Percentiles rank a stretch among this genome's conserved stretches.
These are phyloP conservation scores for Neuroscelio doddi DNA, from an alignment of 2,888 invertebrate species.

Conservation along the genomic window DNA sequence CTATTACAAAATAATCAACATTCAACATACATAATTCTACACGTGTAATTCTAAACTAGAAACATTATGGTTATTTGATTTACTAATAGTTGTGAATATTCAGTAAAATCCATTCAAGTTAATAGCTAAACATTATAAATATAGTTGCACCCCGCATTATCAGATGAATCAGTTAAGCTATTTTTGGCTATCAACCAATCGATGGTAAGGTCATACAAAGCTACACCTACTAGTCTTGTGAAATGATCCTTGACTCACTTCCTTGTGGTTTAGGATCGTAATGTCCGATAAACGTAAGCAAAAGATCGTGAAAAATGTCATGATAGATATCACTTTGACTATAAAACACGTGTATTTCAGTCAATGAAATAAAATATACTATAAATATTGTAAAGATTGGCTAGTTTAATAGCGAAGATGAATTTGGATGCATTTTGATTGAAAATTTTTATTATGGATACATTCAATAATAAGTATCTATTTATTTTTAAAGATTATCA, in stretches of 20 bases:
- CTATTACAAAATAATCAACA: no score
- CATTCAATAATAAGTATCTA: no score
- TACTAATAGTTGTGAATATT: constrained; percentile 2
- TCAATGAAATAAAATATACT: constrained; percentile 12
- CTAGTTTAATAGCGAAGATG: no score
- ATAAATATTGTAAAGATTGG: no score
- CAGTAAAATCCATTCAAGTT: constrained; percentile 14
- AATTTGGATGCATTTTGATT: no score
- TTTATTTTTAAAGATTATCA: no score
- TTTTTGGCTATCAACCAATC: constrained; percentile 69
- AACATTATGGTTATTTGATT: no score
- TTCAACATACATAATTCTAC: no score
- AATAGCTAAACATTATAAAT: constrained; percentile 33
- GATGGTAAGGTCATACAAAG: constrained; percentile 66
- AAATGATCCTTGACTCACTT: constrained; percentile 62
- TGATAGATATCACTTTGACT: constrained; percentile 19
- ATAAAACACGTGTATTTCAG: constrained; percentile 11
- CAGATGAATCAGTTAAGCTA: constrained; percentile 59
- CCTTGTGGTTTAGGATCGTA: constrained; percentile 36
- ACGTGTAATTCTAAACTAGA: no score
- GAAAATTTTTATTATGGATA: no score
- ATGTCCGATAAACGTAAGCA: constrained; percentile 34
- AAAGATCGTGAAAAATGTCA: constrained; percentile 28
- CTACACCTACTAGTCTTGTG: constrained; percentile 50
- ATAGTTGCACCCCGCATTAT: constrained; percentile 50